Evolutionary conservation across 2,888 invertebrate genomes (phyloP).

Genomic region (Spatulosminthurus flaviceps): DNA sequence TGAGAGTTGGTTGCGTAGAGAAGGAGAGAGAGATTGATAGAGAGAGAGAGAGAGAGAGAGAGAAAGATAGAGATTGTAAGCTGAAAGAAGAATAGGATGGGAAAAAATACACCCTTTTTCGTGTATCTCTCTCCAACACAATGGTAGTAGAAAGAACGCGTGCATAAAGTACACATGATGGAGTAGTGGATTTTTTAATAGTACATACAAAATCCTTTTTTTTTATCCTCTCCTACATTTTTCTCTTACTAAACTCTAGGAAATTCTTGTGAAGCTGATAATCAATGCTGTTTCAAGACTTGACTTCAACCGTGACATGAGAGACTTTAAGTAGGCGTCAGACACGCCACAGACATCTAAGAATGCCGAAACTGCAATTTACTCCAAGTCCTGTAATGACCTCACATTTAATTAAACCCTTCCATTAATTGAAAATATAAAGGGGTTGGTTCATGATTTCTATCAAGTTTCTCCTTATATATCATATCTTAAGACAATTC

Average conservation of each 20-base stretch:
- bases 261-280: conserved; percentile 40
- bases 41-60: too few relatives aligned
- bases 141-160: too few relatives aligned
- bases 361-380: conserved; percentile 52
- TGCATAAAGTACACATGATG: not conserved
- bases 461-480: conserved; percentile 11
- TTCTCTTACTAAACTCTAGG: conserved; percentile 13
- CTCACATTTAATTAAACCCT: conserved; percentile 51
- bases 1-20: too few relatives aligned
- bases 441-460: conserved; percentile 12
- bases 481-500: conserved; percentile 9
- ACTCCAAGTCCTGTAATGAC: conserved; percentile 42
- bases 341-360: conserved; percentile 48
- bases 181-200: not conserved
- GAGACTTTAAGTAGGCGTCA: conserved; percentile 53
- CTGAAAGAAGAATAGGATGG: too few relatives aligned
- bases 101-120: too few relatives aligned
- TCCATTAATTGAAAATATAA: conserved; percentile 52
- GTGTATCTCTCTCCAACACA: too few relatives aligned
- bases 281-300: conserved; percentile 42
- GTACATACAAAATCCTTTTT: not conserved
- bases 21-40: too few relatives aligned
- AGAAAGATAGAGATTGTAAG: too few relatives aligned
- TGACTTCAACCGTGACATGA: conserved; percentile 47
- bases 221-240: too few relatives aligned